A percentile compares a stretch with the other conserved stretches of the same genome.
Conservation (phyloP, 2,113 vertebrate genomes). For the Daboia siamensis region DNA sequence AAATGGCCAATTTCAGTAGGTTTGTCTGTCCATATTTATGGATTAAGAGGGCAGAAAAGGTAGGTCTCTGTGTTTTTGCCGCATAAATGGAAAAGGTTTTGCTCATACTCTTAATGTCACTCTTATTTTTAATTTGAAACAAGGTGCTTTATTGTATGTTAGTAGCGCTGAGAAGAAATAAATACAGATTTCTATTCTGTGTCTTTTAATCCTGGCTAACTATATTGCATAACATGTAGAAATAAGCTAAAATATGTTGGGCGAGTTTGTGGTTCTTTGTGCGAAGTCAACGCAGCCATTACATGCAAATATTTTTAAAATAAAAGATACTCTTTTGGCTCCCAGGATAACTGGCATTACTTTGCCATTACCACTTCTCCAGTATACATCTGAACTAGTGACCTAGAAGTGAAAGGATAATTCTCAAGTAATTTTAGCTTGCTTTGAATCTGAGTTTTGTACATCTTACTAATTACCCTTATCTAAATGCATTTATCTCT, state of each 20-base stretch:
- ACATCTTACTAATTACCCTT: constrained; percentile 21
- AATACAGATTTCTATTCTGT: background rate
- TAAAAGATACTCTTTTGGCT: background rate
- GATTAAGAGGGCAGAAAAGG: background rate
- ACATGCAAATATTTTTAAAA: background rate
- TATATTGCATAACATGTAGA: background rate
- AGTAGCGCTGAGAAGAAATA: background rate
- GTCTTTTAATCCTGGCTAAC: background rate
- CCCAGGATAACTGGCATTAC: background rate
- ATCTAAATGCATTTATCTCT: constrained; percentile 20
- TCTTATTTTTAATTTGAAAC: background rate
- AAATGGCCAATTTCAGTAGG: background rate
- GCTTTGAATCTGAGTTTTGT: constrained; percentile 12
- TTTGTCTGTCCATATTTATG: background rate
- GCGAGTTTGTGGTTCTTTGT: background rate
- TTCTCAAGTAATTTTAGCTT: constrained; percentile 7
- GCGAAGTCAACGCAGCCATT: background rate
- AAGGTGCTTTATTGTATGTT: background rate
- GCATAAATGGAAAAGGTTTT: background rate
- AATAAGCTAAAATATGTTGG: background rate
- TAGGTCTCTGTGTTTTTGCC: background rate
- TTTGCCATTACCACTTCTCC: background rate
- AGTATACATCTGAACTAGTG: background rate
- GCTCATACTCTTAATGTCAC: background rate
- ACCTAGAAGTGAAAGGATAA: constrained; percentile 9